Conservation (phyloP, 2,113 vertebrate species). For the Cephalophus harveyi region DNA sequence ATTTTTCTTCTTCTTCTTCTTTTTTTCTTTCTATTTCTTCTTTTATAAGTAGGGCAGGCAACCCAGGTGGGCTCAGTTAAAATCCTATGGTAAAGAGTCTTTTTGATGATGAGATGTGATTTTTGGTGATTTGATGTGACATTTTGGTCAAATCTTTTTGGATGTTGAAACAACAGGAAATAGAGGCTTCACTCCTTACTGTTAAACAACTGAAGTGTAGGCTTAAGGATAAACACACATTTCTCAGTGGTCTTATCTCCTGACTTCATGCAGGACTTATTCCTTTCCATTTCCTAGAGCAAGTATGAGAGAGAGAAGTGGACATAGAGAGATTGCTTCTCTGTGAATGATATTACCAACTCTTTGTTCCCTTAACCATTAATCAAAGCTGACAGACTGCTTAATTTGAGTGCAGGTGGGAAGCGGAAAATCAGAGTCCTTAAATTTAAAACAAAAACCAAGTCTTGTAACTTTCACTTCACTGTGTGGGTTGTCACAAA, state of each 20-base stretch:
- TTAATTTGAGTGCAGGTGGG: neutral
- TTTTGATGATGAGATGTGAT: neutral
- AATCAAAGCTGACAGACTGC: neutral
- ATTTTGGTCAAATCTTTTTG: neutral
- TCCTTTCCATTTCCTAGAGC: neutral
- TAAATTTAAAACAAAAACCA: constrained; percentile 1
- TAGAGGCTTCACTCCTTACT: neutral
- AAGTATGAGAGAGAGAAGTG: neutral
- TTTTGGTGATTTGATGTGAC: neutral
- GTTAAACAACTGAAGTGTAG: neutral
- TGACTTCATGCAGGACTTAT: neutral
- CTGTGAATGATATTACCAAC: neutral
- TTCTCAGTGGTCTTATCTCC: neutral
- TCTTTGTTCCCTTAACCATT: neutral
- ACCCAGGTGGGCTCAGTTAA: neutral
- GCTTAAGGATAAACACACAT: neutral
- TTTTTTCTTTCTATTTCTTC: neutral
- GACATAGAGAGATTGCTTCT: neutral
- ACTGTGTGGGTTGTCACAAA: neutral
- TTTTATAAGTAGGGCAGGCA: neutral
- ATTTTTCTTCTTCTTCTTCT: neutral
- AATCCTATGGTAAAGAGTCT: neutral
- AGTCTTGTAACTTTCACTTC: neutral
- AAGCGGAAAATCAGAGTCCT: neutral
- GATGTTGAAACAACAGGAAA: neutral